Evolutionary conservation across 2,888 invertebrate genomes (phyloP).

Genomic region (Ormyrus pomaceus): DNA sequence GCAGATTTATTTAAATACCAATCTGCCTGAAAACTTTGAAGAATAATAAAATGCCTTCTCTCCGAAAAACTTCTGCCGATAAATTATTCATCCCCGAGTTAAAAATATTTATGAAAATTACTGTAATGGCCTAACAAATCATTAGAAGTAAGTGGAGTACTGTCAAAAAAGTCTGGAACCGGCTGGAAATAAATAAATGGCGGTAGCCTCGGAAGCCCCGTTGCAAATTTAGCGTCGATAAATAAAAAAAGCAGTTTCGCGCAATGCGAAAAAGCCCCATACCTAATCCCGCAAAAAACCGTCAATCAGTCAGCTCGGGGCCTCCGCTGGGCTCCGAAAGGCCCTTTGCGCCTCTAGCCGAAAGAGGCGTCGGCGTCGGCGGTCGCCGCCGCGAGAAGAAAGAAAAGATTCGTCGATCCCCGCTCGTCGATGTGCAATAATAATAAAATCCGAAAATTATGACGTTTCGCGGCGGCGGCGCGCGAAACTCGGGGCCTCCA

Average conservation of each 20-base stretch:
- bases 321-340: no score
- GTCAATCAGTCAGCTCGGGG: slow-evolving; percentile 41
- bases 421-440: slow-evolving; percentile 54
- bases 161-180: no score
- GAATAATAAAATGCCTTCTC: no score
- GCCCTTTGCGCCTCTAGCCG: background rate
- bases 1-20: no score
- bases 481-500: background rate
- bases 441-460: slow-evolving; percentile 55
- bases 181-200: background rate
- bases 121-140: no score
- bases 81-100: no score
- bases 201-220: background rate
- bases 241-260: slow-evolving; percentile 46
- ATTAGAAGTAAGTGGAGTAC: no score
- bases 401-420: slow-evolving; percentile 45
- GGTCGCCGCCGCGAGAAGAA: background rate
- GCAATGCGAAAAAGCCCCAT: slow-evolving; percentile 34
- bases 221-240: slow-evolving; percentile 44
- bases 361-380: background rate
- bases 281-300: slow-evolving; percentile 42
- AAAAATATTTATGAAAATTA: no score
- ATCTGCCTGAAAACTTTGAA: no score
- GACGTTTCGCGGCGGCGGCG: slow-evolving; percentile 38
- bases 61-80: no score